Percentiles rank a stretch among this genome's conserved stretches.
These are phyloP conservation scores for Epirrhoe alternata DNA, from an alignment of 2,888 invertebrate species.

Conservation along the genomic window DNA sequence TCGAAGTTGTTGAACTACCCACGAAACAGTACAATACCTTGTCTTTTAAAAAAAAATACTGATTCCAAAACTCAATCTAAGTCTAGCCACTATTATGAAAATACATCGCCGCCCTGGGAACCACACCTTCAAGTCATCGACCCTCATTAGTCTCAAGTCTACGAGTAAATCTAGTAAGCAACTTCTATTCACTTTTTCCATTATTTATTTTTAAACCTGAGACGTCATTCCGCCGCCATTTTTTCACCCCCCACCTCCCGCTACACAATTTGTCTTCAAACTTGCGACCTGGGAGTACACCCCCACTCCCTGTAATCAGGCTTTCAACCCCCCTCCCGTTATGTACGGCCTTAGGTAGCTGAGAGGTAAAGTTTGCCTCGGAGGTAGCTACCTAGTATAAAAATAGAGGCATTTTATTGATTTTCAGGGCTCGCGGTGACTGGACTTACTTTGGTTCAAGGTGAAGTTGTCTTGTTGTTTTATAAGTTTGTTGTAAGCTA, in stretches of 20 bases:
- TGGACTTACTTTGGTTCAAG: conserved; percentile 20
- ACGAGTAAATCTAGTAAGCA: conserved; percentile 39
- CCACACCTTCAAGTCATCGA: conserved; percentile 24
- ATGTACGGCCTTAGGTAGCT: conserved; percentile 71
- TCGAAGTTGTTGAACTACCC: too few relatives aligned
- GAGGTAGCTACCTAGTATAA: conserved; percentile 31
- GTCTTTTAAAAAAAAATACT: neutral
- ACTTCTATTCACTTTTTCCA: conserved; percentile 50
- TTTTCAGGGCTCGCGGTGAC: conserved; percentile 18
- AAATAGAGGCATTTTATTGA: conserved; percentile 29
- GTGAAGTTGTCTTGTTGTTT: conserved; percentile 7
- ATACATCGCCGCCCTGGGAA: conserved; percentile 1
- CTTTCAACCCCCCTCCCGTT: conserved; percentile 49
- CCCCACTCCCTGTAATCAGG: conserved; percentile 49
- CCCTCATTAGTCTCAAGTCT: conserved; percentile 32
- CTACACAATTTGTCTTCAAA: conserved; percentile 75
- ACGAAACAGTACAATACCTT: neutral
- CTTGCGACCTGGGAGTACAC: conserved; percentile 64
- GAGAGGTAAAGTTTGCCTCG: conserved; percentile 48
- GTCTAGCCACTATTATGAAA: conserved; percentile 8
- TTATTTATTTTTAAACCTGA: conserved; percentile 66
- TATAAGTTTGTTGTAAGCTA: neutral
- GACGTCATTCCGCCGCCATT: conserved; percentile 67
- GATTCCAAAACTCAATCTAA: neutral
- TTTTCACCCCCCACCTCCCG: conserved; percentile 59